Base-by-base conservation (phyloP, 2,797 vertebrate genomes). In the Arnoldichthys spilopterus region DNA sequence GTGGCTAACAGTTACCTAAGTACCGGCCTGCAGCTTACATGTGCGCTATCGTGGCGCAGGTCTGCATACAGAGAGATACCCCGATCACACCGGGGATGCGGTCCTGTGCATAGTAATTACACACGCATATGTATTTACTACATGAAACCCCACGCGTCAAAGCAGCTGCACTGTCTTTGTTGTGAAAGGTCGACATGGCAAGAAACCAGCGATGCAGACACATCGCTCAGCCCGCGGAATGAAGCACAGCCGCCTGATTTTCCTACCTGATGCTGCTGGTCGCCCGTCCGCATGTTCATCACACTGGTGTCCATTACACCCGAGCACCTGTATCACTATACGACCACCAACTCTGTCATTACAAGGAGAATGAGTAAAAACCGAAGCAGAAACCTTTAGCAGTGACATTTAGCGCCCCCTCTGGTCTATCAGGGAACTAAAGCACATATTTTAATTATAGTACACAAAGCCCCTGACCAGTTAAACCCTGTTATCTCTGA, bases 261-360 rank as follows among this genome's bases (percentile, higher is more conserved):
- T 75, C 51, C 76, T 83, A 86, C 85, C 85, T 79, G 72, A 78
- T 62, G 69, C 24, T 43, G 53, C 64, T 13, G 16, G 20, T 62
- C 54, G 66, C 74, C 63, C 8, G 45, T 28, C 5, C 18, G 24
- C 28, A 54, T 40, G 18, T 51, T 76, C 32, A 26, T 76, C 30
- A 49, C 20, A 62, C 45, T 11, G 0, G 56, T 40, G 16, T 78
- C 76, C 78, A 80, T 80, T 30, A 9, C 51, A 51, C 26, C 8
- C 3, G 30, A 53, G 18, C 49, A n/a, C 49, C 7, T 18, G 28
- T 63, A 13, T 0, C 2, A 22, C 62, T 3, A 18, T 4, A n/a
- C 28, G 16, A 18, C 28, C 2, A 28, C 26, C 56, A 15, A 0
- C 1, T 26, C 56, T 70, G 67, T 53, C 47, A 53, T 70, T 5